Conservation (phyloP, 2,888 invertebrate genomes). For the Arrhopalites spinosus region DNA sequence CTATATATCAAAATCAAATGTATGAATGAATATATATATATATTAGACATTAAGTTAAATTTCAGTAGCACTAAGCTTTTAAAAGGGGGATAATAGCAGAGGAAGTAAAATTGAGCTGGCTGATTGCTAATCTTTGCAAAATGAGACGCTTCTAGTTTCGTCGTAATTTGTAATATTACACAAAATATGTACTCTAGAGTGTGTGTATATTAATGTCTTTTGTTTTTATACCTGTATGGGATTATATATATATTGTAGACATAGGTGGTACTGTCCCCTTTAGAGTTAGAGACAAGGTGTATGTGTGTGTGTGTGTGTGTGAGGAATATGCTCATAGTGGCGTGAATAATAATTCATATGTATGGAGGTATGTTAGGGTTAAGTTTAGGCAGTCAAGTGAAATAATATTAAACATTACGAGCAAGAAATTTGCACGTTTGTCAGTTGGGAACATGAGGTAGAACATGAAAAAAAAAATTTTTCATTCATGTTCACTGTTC, state of each 20-base stretch:
- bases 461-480: background rate
- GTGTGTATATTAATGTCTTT: background rate
- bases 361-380: background rate
- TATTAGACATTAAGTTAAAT: background rate
- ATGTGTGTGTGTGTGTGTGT: no score
- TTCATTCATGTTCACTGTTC: background rate
- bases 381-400: background rate
- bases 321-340: background rate
- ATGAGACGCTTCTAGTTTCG: slow-evolving; percentile 1
- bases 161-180: slow-evolving; percentile 1
- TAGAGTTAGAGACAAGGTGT: no score
- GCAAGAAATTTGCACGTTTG: background rate
- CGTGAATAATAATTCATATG: background rate
- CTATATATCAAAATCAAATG: background rate
- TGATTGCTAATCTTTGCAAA: slow-evolving; percentile 1
- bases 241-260: background rate
- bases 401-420: background rate
- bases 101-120: background rate
- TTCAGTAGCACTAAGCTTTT: background rate
- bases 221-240: background rate
- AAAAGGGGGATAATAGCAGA: background rate
- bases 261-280: background rate
- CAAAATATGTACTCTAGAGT: background rate
- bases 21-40: background rate
- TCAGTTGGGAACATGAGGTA: background rate